phyloP scores from a whole-genome alignment of 2,888 invertebrate genomes.

The Drosophila longiperda region DNA sequence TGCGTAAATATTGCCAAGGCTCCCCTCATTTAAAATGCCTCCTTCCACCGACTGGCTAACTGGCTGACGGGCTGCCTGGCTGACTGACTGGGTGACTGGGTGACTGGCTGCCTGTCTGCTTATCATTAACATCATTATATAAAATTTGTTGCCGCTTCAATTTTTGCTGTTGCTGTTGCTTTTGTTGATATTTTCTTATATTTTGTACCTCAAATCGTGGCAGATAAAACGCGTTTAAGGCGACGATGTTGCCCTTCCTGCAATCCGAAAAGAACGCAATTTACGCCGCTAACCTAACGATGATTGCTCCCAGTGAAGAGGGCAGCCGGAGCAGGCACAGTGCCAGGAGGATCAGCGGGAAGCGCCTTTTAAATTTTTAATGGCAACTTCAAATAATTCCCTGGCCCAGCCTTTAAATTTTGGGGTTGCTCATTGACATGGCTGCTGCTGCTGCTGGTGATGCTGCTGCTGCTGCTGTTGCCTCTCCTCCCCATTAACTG shows the following conservation, averaged over 20 bases:
- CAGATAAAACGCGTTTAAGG: constrained; percentile 59
- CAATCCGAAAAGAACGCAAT: constrained; percentile 62
- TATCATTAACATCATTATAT: constrained; percentile 78
- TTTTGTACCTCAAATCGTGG: constrained; percentile 43
- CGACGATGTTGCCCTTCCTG: constrained; percentile 35
- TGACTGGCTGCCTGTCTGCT: constrained; percentile 47
- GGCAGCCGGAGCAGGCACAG: constrained; percentile 14
- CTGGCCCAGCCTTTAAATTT: constrained; percentile 43
- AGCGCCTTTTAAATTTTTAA: constrained; percentile 79
- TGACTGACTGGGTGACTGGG: constrained; percentile 10
- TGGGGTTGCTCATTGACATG: constrained; percentile 57
- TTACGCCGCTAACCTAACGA: constrained; percentile 78
- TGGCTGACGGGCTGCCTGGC: constrained; percentile 24
- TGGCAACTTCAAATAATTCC: constrained; percentile 78
- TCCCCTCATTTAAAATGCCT: neutral
- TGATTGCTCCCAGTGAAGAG: constrained; percentile 66
- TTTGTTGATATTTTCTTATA: constrained; percentile 39
- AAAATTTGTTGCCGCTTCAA: constrained; percentile 55
- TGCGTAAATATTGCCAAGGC: constrained; percentile 72
- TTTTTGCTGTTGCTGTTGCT: constrained; percentile 28
- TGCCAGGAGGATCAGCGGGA: constrained; percentile 41
- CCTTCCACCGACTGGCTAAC: neutral
- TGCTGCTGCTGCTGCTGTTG: neutral
- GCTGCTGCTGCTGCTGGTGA: constrained; percentile 3
- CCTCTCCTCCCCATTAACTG: constrained; percentile 19